These are phyloP conservation scores for Amiota communis DNA, from an alignment of 2,888 invertebrate species.

Conservation along the genomic window DNA sequence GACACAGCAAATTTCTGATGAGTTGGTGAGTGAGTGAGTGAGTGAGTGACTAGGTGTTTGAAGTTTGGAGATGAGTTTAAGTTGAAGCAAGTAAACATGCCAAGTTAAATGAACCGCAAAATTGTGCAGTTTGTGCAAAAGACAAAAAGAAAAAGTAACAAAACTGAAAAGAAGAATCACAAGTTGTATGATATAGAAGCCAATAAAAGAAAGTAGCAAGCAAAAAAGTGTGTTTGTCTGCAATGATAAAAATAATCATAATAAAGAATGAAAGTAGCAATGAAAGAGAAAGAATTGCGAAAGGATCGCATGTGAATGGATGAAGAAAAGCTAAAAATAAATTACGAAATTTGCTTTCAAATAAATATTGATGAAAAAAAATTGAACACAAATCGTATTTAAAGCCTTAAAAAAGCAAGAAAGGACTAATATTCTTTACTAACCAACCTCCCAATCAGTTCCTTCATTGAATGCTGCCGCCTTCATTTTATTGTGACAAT, in stretches of 20 bases:
- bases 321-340: conserved; percentile 53
- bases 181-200: background rate
- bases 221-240: background rate
- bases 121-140: conserved; percentile 57
- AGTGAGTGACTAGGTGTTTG: too few relatives aligned
- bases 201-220: background rate
- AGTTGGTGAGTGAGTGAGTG: too few relatives aligned
- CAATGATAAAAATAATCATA: background rate
- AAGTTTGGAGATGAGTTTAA: conserved; percentile 26
- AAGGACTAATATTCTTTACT: too few relatives aligned
- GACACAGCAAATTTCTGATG: too few relatives aligned
- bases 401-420: too few relatives aligned
- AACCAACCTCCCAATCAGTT: too few relatives aligned
- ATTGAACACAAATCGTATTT: too few relatives aligned
- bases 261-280: background rate
- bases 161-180: conserved; percentile 25
- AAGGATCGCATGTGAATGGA: too few relatives aligned
- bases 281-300: too few relatives aligned
- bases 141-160: background rate
- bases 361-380: too few relatives aligned
- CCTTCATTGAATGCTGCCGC: too few relatives aligned
- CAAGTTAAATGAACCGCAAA: conserved; percentile 64
- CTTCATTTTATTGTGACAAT: too few relatives aligned
- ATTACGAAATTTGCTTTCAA: conserved; percentile 15
- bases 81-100: conserved; percentile 59